phyloP scores from a whole-genome alignment of 2,797 vertebrate genomes.

The Moxostoma hubbsi region DNA sequence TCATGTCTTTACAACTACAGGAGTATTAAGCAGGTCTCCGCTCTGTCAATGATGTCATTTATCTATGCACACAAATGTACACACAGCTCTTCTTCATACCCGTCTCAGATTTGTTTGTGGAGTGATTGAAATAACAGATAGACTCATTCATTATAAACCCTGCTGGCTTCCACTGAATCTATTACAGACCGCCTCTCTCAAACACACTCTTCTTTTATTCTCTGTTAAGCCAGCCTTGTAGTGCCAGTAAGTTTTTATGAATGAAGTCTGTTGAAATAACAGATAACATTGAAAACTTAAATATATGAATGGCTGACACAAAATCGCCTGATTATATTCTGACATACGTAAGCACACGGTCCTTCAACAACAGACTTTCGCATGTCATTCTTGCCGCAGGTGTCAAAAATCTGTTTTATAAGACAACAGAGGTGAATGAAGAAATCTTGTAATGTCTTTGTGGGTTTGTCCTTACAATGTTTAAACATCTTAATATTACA shows the following conservation, averaged over 20 bases:
- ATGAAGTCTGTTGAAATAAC: conserved; percentile 3
- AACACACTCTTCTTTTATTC: not conserved
- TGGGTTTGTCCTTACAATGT: not conserved
- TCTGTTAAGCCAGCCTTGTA: not conserved
- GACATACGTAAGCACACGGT: too few species aligned
- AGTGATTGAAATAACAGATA: conserved; percentile 6
- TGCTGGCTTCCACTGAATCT: not conserved
- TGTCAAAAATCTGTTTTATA: too few species aligned
- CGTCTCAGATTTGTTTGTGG: not conserved
- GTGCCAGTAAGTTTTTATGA: not conserved
- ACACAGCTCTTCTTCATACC: not conserved
- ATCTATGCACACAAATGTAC: not conserved
- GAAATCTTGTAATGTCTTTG: not conserved
- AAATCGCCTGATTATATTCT: too few species aligned
- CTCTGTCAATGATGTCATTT: not conserved
- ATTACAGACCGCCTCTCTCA: not conserved
- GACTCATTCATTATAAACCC: conserved; percentile 24
- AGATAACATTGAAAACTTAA: not conserved
- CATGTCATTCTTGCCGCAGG: too few species aligned
- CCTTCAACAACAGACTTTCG: too few species aligned
- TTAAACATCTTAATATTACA: not conserved
- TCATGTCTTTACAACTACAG: not conserved
- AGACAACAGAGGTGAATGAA: not conserved
- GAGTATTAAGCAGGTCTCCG: not conserved
- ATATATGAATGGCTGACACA: not conserved